phyloP scores from a whole-genome alignment of 1,140 invertebrate species.

The Zaprionus lachaisei region DNA sequence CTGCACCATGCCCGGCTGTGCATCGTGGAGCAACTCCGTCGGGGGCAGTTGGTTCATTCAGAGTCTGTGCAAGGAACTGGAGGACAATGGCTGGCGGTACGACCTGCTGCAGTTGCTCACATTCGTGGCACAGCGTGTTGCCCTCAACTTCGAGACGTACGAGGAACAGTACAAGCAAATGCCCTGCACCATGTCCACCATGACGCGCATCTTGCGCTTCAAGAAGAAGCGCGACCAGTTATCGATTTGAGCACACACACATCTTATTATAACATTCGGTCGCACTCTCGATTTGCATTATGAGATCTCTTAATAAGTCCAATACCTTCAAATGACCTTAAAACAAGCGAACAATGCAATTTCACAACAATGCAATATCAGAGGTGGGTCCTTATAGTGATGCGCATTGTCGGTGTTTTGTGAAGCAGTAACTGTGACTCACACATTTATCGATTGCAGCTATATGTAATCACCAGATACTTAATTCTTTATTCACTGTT shows the following conservation, averaged over 20 bases:
- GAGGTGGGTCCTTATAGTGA: neutral
- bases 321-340: neutral
- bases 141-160: constrained; percentile 94
- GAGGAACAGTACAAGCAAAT: constrained; percentile 96
- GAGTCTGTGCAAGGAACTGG: constrained; percentile 91
- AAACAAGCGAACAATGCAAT: neutral
- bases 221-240: constrained; percentile 54
- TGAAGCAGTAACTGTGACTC: neutral
- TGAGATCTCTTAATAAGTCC: neutral
- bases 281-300: neutral
- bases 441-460: neutral
- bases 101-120: constrained; percentile 95
- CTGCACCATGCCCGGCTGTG: constrained; percentile 95
- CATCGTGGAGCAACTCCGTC: constrained; percentile 96
- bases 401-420: neutral
- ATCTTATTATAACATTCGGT: neutral
- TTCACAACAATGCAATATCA: neutral
- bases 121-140: constrained; percentile 93
- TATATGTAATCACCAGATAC: neutral
- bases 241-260: neutral
- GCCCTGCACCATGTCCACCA: constrained; percentile 95
- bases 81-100: constrained; percentile 87
- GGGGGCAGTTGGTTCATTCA: constrained; percentile 98
- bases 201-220: constrained; percentile 92
- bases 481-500: neutral